Evolutionary conservation across 2,797 vertebrate genomes (phyloP), one percentile per base, ranked within the genome.

Genomic region (Rhincodon typus): DNA sequence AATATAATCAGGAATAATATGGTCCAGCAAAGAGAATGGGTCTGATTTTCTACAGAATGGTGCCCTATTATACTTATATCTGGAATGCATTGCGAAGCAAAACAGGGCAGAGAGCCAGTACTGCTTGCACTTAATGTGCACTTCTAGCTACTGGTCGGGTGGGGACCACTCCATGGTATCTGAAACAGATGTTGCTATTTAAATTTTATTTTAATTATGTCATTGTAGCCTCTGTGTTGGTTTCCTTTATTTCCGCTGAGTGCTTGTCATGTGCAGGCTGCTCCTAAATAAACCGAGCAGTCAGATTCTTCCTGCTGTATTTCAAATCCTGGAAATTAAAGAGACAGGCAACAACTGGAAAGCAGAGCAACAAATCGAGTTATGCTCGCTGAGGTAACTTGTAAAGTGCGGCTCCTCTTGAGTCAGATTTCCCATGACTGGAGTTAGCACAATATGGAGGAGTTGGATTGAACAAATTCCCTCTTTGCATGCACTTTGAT

Each of bases 171-270:
- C 77, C 77, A 82, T 13, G 38, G n/a, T 82, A n/a, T 82, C 77
- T 77, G 74, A 77, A 77, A 77, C 74, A 82, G 77, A 82, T 82
- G 77, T 82, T 82, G 77, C 77, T 82, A 38, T 82, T 38, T 82
- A 82, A 82, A 82, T 82, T 82, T 82, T 82, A 82, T 82, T 82
- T 82, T 82, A 82, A 82, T 82, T 19, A 82, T 82, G n/a, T 82
- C 77, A 82, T 82, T 82, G 77, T 82, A n/a, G 77, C 77, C 77
- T 82, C n/a, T 17, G n/a, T 19, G 77, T 82, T 82, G 77, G n/a
- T 82, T 82, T 82, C 77, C 77, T 82, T 38, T 82, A 82, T 82
- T 82, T 82, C 77, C 3, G n/a, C 77, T 82, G n/a, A n/a, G 77
- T 17, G n/a, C n/a, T 82, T 13, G n/a, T 82, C 77, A 82, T 82